Evolutionary conservation across 2,888 invertebrate genomes (phyloP).

Genomic region (Athrips mouffetella): DNA sequence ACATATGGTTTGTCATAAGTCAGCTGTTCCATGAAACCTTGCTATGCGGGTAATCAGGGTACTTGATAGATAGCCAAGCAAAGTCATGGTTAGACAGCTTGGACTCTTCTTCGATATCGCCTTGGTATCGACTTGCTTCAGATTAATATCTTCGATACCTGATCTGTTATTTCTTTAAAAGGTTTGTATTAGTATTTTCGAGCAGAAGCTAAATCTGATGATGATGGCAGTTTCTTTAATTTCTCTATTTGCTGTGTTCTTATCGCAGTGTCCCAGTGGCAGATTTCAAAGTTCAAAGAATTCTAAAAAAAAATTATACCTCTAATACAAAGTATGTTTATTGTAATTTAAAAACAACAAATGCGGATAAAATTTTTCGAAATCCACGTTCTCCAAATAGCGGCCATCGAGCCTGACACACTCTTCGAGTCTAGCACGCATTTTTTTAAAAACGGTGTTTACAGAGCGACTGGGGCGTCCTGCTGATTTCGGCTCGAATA

Average conservation of each 20-base stretch:
- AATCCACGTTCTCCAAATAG: too few species aligned
- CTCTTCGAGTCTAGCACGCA: too few species aligned
- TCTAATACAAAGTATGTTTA: too few species aligned
- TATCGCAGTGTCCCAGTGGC: too few species aligned
- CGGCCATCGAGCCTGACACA: too few species aligned
- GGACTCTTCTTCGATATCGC: conserved; percentile 13
- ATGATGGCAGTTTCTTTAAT: conserved; percentile 28
- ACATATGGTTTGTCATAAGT: conserved; percentile 24
- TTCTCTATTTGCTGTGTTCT: conserved; percentile 17
- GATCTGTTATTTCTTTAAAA: conserved; percentile 30
- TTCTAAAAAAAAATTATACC: too few species aligned
- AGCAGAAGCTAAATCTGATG: conserved; percentile 26
- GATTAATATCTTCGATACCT: conserved; percentile 28
- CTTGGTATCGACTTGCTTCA: conserved; percentile 1
- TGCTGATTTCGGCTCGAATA: too few species aligned
- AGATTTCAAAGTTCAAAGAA: too few species aligned
- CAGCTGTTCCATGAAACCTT: conserved; percentile 25
- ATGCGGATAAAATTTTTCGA: too few species aligned
- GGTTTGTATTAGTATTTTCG: conserved; percentile 27
- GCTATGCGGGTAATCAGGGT: conserved; percentile 20
- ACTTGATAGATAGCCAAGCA: conserved; percentile 22
- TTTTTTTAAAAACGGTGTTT: too few species aligned
- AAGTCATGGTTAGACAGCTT: conserved; percentile 31
- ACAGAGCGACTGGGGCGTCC: too few species aligned
- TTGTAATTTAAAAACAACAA: too few species aligned